Percentiles rank a stretch among this genome's conserved stretches.
phyloP scores from a whole-genome alignment of 2,797 vertebrate genomes.

The Enteromius afrohamiltoni region DNA sequence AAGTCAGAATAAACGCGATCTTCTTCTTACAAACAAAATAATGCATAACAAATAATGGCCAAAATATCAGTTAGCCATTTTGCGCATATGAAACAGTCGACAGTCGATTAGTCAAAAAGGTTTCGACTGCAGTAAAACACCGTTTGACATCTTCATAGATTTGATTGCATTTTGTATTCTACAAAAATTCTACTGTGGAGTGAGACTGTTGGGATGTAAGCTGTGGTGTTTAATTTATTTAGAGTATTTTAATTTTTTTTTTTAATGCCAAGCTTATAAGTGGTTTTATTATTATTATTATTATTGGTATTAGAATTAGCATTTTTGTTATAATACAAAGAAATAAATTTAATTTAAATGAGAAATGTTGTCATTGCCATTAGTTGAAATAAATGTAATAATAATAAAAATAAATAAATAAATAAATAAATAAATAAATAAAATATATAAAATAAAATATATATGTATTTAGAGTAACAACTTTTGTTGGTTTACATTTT shows the following conservation, averaged over 20 bases:
- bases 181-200: too few species aligned
- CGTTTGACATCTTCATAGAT: not conserved
- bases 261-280: too few species aligned
- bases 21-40: not conserved
- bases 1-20: rapidly evolving
- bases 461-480: too few species aligned
- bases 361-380: too few species aligned
- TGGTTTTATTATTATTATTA: not conserved
- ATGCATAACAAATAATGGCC: too few species aligned
- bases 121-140: not conserved
- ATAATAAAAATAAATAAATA: too few species aligned
- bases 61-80: not conserved
- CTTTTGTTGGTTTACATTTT: not conserved
- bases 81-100: not conserved
- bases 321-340: too few species aligned
- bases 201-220: not conserved
- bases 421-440: too few species aligned
- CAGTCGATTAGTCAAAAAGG: not conserved
- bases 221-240: not conserved
- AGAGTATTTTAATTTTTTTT: not conserved
- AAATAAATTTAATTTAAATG: too few species aligned
- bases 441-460: too few species aligned
- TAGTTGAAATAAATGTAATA: too few species aligned
- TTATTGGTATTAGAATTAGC: not conserved
- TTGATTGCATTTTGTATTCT: not conserved